These are phyloP conservation scores for Agrotis segetum DNA, from an alignment of 2,888 invertebrate species.

Conservation along the genomic window DNA sequence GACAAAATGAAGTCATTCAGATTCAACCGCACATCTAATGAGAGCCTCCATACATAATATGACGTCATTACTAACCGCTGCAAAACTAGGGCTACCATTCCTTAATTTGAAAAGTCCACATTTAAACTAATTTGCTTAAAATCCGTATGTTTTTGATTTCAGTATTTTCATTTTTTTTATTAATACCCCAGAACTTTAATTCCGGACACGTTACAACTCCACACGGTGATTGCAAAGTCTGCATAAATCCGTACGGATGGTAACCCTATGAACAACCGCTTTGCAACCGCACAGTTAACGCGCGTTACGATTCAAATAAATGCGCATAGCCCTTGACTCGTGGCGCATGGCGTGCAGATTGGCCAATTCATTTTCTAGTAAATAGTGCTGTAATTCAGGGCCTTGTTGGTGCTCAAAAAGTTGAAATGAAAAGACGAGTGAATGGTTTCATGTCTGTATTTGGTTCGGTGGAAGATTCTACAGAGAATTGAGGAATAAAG, in stretches of 20 bases:
- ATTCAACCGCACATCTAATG: conserved; percentile 59
- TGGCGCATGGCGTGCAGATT: conserved; percentile 58
- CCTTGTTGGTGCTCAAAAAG: conserved; percentile 52
- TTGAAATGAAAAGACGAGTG: conserved; percentile 47
- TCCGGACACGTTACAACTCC: too few relatives aligned
- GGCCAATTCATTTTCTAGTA: conserved; percentile 70
- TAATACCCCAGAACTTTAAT: too few relatives aligned
- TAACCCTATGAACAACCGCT: conserved; percentile 26
- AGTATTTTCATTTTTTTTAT: too few relatives aligned
- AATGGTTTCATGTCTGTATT: conserved; percentile 23
- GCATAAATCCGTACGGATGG: too few relatives aligned
- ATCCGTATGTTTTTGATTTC: too few relatives aligned
- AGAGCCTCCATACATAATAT: conserved; percentile 56
- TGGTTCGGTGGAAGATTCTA: conserved; percentile 8
- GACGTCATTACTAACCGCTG: conserved; percentile 63
- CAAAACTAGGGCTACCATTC: not conserved
- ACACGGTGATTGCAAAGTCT: too few relatives aligned
- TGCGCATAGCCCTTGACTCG: conserved; percentile 55
- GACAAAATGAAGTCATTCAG: conserved; percentile 53
- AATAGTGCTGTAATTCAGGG: conserved; percentile 65
- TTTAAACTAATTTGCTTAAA: too few relatives aligned
- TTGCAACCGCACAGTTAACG: conserved; percentile 52
- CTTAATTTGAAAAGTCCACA: too few relatives aligned
- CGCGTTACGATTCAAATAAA: conserved; percentile 48
- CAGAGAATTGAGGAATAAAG: not conserved